Conservation (phyloP, 2,888 invertebrate genomes). For the Limnephilus auricula region DNA sequence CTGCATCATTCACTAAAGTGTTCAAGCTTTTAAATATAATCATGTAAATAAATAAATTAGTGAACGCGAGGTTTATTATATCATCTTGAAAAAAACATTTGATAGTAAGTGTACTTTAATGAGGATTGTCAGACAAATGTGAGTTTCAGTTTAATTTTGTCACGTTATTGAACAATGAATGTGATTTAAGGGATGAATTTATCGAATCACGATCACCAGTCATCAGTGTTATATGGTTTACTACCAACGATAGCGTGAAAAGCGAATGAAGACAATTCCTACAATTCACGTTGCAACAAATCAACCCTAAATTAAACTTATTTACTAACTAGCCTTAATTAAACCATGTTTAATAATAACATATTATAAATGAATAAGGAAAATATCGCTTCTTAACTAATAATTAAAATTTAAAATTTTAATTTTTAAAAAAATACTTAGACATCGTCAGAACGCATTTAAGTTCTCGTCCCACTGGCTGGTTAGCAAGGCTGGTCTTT, state of each 20-base stretch:
- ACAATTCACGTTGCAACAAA: background rate
- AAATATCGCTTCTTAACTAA: background rate
- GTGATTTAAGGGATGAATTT: too few relatives aligned
- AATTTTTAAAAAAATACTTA: too few relatives aligned
- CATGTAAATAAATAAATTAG: background rate
- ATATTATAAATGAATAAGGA: background rate
- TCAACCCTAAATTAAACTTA: background rate
- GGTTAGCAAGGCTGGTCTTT: background rate
- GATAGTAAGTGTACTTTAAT: too few relatives aligned
- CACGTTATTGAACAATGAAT: background rate
- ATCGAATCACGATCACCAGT: background rate
- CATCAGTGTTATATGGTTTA: background rate
- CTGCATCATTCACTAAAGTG: background rate
- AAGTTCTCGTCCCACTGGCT: slow-evolving; percentile 7
- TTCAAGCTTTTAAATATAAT: background rate
- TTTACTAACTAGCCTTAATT: background rate
- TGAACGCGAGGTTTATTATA: background rate
- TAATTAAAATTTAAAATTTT: too few relatives aligned
- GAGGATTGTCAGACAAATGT: background rate
- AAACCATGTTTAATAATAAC: background rate
- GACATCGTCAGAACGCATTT: background rate
- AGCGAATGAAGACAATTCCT: background rate
- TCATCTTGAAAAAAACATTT: background rate
- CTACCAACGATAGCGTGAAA: background rate
- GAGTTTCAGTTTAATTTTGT: background rate